Evolutionary conservation across 2,113 vertebrate genomes (phyloP).

Genomic region (Helogale parvula): DNA sequence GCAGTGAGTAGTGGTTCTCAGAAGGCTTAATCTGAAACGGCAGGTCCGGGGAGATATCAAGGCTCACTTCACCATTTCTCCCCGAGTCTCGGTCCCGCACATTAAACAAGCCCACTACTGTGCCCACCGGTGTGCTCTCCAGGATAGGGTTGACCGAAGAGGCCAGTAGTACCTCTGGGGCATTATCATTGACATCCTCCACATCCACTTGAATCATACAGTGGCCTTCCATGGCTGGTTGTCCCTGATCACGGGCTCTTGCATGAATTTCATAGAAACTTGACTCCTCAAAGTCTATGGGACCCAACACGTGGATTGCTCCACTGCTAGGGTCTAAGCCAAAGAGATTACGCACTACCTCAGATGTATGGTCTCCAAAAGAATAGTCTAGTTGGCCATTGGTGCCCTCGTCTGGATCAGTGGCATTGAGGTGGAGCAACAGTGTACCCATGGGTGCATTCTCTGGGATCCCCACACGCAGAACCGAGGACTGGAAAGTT

Average conservation of each 20-base stretch:
- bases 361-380: slow-evolving; percentile 88
- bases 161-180: slow-evolving; percentile 86
- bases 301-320: slow-evolving; percentile 85
- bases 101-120: slow-evolving; percentile 90
- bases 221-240: slow-evolving; percentile 90
- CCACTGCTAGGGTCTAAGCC: slow-evolving; percentile 86
- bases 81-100: slow-evolving; percentile 90
- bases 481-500: slow-evolving; percentile 82
- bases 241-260: slow-evolving; percentile 89
- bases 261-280: slow-evolving; percentile 91
- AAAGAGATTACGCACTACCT: slow-evolving; percentile 85
- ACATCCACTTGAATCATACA: slow-evolving; percentile 88
- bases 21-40: slow-evolving; percentile 92
- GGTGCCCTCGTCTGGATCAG: slow-evolving; percentile 87
- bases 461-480: slow-evolving; percentile 85
- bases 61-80: slow-evolving; percentile 86
- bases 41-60: slow-evolving; percentile 83
- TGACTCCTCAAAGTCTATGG: slow-evolving; percentile 89
- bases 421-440: slow-evolving; percentile 86
- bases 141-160: slow-evolving; percentile 87
- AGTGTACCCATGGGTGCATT: slow-evolving; percentile 83
- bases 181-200: slow-evolving; percentile 87
- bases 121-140: slow-evolving; percentile 86
- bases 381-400: slow-evolving; percentile 89
- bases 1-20: slow-evolving; percentile 93